Conservation (phyloP, 2,113 vertebrate genomes). For the Litocranius walleri region DNA sequence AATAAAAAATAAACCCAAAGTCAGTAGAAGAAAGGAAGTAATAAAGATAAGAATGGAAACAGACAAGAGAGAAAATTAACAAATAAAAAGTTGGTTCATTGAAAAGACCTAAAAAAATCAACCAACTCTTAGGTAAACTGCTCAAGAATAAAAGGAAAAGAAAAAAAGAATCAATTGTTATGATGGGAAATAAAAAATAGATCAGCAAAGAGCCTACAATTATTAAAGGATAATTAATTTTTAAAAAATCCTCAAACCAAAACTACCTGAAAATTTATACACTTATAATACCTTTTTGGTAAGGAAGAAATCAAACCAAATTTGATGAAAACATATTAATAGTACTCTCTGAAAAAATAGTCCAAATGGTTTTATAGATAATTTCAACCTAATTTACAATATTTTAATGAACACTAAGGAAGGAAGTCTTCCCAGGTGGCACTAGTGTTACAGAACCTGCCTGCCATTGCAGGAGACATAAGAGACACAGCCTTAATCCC, state of each 20-base stretch:
- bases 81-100: neutral
- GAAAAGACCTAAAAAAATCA: neutral
- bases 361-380: neutral
- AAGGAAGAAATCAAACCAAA: neutral
- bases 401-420: neutral
- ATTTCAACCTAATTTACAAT: neutral
- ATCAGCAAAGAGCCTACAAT: neutral
- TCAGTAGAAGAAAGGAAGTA: neutral
- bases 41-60: neutral
- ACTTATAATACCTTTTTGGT: neutral
- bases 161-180: neutral
- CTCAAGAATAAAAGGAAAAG: neutral
- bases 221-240: neutral
- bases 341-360: neutral
- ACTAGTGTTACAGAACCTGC: neutral
- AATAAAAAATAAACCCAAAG: neutral
- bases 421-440: neutral
- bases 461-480: neutral
- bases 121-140: neutral
- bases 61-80: neutral
- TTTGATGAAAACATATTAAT: neutral
- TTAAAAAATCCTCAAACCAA: neutral
- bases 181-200: neutral
- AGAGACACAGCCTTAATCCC: fast-evolving
- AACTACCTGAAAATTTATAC: neutral